Evolutionary conservation across 2,113 vertebrate genomes (phyloP), one percentile per base, ranked within the genome.

Genomic region (Periophthalmodon schlosseri): DNA sequence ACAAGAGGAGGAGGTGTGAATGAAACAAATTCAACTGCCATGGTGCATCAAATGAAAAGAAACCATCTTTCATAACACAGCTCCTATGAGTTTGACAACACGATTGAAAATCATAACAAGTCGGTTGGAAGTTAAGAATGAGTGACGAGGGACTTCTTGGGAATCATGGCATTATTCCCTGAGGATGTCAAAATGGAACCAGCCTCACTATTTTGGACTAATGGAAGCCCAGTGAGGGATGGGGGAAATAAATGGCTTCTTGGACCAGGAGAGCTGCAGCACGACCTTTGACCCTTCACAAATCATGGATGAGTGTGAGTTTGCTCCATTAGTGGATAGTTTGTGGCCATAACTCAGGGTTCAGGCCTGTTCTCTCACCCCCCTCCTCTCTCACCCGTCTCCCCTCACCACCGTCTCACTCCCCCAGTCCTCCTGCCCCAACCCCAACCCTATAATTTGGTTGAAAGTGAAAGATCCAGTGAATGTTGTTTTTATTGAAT

Each of bases 401-500:
- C 64, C 23, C 24, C 54, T 63, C 70, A 69, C 46, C 46, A 34
- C 36, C 23, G 77, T 57, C 72, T 56, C 73, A 13, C 9, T 56
- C 15, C 49, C 49, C 49, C 49, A 16, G 78, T 39, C 36, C 72
- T 24, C 72, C 71, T 44, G 79, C 82, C 81, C 70, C 73, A 81
- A 54, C 72, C 54, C 75, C 86, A 87, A 85, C 76, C 87, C 87
- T 92, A 47, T 90, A 88, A 92, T 92, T 92, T 86, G 58, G 68
- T 83, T 83, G 80, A 90, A 86, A 90, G 34, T 81, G 80, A 90
- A 86, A 90, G 34, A 84, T 85, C 81, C 79, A 74, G 83, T 70
- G 75, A 70, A 86, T 90, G 81, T 87, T 88, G 74, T 84, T 90
- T 88, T 90, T 87, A 90, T 89, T 89, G 87, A 86, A 88, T 86